These are phyloP conservation scores for Melanostoma scalare DNA, from an alignment of 2,888 invertebrate genomes.

Conservation along the genomic window DNA sequence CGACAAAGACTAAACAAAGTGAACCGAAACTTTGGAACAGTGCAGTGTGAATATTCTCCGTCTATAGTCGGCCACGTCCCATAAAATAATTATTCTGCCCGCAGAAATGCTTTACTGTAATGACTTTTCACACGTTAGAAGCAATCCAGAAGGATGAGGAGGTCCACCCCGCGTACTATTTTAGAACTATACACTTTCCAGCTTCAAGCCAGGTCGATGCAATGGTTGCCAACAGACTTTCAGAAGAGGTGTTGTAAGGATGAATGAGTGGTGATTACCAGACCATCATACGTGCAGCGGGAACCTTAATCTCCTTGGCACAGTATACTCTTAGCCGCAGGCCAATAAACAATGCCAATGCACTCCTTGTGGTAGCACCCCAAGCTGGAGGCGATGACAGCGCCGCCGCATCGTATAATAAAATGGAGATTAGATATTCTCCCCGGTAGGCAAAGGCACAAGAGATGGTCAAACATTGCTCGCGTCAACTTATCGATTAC, in stretches of 20 bases:
- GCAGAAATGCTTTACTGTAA: conserved; percentile 71
- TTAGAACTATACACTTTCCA: conserved; percentile 16
- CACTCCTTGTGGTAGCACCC: conserved; percentile 54
- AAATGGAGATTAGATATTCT: conserved; percentile 65
- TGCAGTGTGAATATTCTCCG: conserved; percentile 33
- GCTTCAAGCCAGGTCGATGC: conserved; percentile 25
- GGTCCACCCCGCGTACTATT: conserved; percentile 8
- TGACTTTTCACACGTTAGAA: conserved; percentile 70
- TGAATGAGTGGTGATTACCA: conserved; percentile 73
- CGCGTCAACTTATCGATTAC: conserved; percentile 62
- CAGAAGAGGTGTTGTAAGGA: conserved; percentile 65
- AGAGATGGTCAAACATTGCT: conserved; percentile 23
- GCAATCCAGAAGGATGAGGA: background rate
- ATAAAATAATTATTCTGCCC: conserved; percentile 71
- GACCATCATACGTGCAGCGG: conserved; percentile 72
- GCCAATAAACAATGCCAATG: conserved; percentile 68
- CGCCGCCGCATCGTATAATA: conserved; percentile 38
- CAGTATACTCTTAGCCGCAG: conserved; percentile 56
- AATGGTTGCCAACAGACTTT: conserved; percentile 24
- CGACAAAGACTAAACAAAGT: conserved; percentile 52
- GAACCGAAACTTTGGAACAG: conserved; percentile 20
- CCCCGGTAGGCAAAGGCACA: conserved; percentile 10
- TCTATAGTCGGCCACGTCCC: conserved; percentile 14
- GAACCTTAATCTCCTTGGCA: conserved; percentile 69
- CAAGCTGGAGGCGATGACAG: conserved; percentile 59